Evolutionary conservation across 2,888 invertebrate genomes (phyloP).

Genomic region (Exephanes ischioxanthus): DNA sequence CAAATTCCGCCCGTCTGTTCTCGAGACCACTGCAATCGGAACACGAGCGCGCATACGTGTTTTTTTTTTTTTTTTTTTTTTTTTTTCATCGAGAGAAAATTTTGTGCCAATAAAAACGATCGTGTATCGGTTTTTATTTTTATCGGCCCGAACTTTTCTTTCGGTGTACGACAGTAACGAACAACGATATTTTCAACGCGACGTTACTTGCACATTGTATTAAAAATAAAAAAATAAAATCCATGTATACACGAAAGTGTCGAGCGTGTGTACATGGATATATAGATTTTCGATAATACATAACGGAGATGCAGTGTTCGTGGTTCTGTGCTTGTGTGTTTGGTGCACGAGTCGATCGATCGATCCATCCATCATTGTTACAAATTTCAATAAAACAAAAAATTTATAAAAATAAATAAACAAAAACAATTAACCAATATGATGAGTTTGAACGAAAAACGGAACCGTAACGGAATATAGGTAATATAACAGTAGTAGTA

Average conservation of each 20-base stretch:
- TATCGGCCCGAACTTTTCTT: background rate
- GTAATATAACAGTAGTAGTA: conserved; percentile 52
- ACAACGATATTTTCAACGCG: conserved; percentile 50
- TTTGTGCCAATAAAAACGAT: background rate
- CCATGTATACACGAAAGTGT: conserved; percentile 38
- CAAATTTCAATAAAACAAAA: conserved; percentile 54
- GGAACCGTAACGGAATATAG: conserved; percentile 69
- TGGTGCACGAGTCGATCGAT: conserved; percentile 78
- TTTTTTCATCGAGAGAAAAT: background rate
- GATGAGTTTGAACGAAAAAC: conserved; percentile 65
- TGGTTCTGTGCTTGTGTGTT: conserved; percentile 55
- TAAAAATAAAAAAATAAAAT: conserved; percentile 65
- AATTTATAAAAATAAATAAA: conserved; percentile 37
- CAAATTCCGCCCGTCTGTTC: background rate
- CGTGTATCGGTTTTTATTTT: background rate
- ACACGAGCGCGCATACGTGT: conserved; percentile 40
- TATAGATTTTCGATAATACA: conserved; percentile 57
- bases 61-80: background rate
- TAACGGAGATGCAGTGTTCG: conserved; percentile 27
- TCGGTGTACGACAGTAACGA: conserved; percentile 30
- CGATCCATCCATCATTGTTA: conserved; percentile 78
- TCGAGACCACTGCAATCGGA: conserved; percentile 7
- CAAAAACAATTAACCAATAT: conserved; percentile 53
- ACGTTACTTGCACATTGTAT: conserved; percentile 53
- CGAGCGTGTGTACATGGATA: conserved; percentile 38